Conservation (phyloP, 1,140 invertebrate species). For the Hestina assimilis region DNA sequence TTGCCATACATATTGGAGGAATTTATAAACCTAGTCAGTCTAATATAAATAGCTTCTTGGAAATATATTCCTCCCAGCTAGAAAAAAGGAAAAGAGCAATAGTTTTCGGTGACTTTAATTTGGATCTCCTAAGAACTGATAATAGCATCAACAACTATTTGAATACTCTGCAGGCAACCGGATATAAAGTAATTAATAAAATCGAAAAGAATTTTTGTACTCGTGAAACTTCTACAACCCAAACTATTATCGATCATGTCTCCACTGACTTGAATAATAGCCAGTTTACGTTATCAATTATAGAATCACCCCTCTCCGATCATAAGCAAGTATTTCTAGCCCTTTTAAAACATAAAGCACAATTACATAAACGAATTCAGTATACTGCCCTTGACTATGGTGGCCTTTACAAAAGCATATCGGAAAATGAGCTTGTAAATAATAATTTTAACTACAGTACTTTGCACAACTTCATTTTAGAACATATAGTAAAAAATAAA, state of each 20-base stretch:
- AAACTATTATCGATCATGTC: conserved; percentile 21
- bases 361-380: background rate
- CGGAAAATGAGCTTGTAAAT: conserved; percentile 9
- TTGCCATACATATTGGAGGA: conserved; percentile 17
- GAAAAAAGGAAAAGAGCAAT: conserved; percentile 18
- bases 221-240: conserved; percentile 12
- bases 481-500: conserved; percentile 4
- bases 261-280: conserved; percentile 8
- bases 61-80: conserved; percentile 12
- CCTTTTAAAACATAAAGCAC: conserved; percentile 1
- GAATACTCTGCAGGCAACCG: conserved; percentile 18
- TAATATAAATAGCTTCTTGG: conserved; percentile 19
- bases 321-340: conserved; percentile 17
- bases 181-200: conserved; percentile 24
- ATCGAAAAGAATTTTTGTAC: conserved; percentile 9
- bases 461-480: conserved; percentile 17
- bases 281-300: conserved; percentile 6
- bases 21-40: conserved; percentile 21
- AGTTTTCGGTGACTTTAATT: conserved; percentile 29
- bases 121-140: conserved; percentile 12
- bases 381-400: background rate
- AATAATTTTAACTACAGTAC: conserved; percentile 10
- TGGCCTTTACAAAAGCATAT: conserved; percentile 4
- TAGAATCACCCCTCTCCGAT: conserved; percentile 17
- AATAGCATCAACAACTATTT: conserved; percentile 15